Evolutionary conservation across 2,113 vertebrate genomes (phyloP).

Genomic region (Catharus minimus): DNA sequence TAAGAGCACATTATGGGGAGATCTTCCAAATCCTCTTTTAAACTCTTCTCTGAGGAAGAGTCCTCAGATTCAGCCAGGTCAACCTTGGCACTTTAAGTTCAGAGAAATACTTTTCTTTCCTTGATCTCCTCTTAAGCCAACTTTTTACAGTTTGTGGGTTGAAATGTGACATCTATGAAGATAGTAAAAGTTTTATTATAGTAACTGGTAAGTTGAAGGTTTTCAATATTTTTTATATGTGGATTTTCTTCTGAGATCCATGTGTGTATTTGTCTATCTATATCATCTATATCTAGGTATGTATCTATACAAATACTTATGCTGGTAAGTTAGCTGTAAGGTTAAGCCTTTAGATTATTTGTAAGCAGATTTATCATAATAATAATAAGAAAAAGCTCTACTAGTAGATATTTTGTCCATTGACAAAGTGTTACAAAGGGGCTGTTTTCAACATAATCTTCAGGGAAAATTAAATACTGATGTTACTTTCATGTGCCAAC

Average conservation of each 20-base stretch:
- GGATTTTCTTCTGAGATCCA: background rate
- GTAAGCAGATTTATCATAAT: background rate
- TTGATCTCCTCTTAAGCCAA: background rate
- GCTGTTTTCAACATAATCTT: background rate
- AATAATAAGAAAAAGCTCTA: background rate
- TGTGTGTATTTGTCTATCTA: background rate
- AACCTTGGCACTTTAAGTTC: background rate
- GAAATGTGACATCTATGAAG: background rate
- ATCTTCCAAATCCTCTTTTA: conserved; percentile 36
- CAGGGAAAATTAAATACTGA: background rate
- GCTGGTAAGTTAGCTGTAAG: background rate
- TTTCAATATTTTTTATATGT: background rate
- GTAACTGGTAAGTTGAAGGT: background rate
- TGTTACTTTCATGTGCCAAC: fast-evolving
- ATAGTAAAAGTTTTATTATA: background rate
- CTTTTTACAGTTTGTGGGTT: background rate
- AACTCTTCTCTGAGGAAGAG: background rate
- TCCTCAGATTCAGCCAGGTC: background rate
- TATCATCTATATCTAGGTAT: background rate
- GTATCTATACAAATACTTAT: background rate
- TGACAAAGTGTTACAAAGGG: background rate
- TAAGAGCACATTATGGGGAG: background rate
- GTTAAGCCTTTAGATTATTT: background rate
- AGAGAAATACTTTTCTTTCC: background rate
- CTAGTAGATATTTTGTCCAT: background rate